A percentile compares a stretch with the other conserved stretches of the same genome.
Evolutionary conservation across 2,113 vertebrate species (phyloP).

Genomic region (Rhagologus leucostigma): DNA sequence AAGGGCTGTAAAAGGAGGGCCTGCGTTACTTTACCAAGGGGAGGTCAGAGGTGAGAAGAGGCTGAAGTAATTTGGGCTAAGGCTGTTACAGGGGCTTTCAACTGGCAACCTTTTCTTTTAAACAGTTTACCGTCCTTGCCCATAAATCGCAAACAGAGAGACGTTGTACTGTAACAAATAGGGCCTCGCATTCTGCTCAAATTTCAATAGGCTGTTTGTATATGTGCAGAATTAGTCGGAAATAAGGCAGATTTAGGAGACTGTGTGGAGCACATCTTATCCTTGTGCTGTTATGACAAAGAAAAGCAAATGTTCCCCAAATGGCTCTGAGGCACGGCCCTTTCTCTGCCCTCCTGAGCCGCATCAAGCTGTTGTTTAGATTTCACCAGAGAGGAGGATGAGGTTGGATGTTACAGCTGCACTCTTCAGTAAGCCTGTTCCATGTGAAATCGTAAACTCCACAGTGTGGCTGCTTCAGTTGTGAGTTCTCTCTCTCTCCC

Average conservation of each 20-base stretch:
- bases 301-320: not conserved
- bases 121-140: not conserved
- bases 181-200: not conserved
- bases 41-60: not conserved
- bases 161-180: not conserved
- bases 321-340: not conserved
- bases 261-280: not conserved
- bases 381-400: not conserved
- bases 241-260: not conserved
- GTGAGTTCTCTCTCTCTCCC: not conserved
- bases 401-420: not conserved
- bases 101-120: not conserved
- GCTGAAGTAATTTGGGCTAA: not conserved
- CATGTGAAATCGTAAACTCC: not conserved
- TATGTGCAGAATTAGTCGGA: not conserved
- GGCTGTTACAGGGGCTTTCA: not conserved
- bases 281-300: not conserved
- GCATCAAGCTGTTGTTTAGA: not conserved
- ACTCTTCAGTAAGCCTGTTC: not conserved
- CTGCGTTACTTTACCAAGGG: not conserved
- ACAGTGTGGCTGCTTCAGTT: not conserved
- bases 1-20: not conserved
- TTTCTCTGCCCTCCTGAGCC: not conserved
- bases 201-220: not conserved
- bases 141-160: not conserved